These are phyloP conservation scores for Phania funesta DNA, from an alignment of 2,888 invertebrate species.

Conservation along the genomic window DNA sequence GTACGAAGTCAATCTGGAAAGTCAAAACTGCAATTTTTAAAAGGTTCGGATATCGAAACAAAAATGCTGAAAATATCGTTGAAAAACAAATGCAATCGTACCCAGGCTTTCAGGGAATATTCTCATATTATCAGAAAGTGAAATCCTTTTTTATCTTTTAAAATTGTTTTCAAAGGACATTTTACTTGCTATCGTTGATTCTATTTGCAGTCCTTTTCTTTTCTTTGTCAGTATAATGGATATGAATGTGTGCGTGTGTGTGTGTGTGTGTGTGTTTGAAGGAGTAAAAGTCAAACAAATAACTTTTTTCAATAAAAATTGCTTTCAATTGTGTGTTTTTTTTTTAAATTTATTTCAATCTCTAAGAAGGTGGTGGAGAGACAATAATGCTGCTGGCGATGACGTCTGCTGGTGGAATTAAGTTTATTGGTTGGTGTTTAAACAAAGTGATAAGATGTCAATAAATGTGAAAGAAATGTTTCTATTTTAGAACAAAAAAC, in stretches of 20 bases:
- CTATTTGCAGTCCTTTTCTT: neutral
- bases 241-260: neutral
- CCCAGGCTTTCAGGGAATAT: too few species aligned
- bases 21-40: too few species aligned
- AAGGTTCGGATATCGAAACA: too few species aligned
- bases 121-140: too few species aligned
- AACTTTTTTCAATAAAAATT: slow-evolving; percentile 52
- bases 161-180: neutral
- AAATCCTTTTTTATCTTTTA: neutral
- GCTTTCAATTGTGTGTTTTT: slow-evolving; percentile 53
- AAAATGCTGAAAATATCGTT: too few species aligned
- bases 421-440: slow-evolving; percentile 30
- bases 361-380: slow-evolving; percentile 19
- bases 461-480: slow-evolving; percentile 15
- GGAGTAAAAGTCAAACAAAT: slow-evolving; percentile 43
- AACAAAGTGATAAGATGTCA: slow-evolving; percentile 50
- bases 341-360: slow-evolving; percentile 41
- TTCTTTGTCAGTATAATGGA: neutral
- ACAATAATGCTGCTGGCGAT: neutral
- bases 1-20: neutral
- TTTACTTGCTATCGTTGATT: neutral
- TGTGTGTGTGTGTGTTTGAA: neutral
- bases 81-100: too few species aligned
- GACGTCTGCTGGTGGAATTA: slow-evolving; percentile 18
- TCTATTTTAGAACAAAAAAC: neutral